Percentiles rank a stretch among this genome's conserved stretches.
Evolutionary conservation across 1,140 invertebrate genomes (phyloP).

Genomic region (Drosophila carrolli): DNA sequence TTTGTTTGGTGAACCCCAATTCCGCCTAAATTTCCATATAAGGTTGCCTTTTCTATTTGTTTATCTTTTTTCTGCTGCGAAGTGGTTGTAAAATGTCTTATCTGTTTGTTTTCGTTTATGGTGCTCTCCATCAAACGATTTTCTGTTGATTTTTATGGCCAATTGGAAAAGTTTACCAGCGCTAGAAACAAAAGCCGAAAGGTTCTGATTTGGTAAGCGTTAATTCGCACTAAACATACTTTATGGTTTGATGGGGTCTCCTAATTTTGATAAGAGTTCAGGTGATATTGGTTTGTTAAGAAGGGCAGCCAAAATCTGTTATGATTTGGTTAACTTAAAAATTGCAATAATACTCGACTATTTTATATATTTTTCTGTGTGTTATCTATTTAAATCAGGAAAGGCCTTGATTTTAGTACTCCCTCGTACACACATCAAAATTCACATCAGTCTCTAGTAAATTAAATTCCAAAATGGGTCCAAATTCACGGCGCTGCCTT

Average conservation of each 20-base stretch:
- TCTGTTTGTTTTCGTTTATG: constrained; percentile 13
- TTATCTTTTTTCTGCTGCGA: constrained; percentile 9
- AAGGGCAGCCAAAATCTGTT: background rate
- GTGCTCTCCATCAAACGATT: constrained; percentile 23
- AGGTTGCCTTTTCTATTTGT: constrained; percentile 25
- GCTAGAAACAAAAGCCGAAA: constrained; percentile 18
- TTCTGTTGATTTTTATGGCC: constrained; percentile 40
- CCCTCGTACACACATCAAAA: too few relatives aligned
- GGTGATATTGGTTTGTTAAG: background rate
- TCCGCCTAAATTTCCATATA: constrained; percentile 39
- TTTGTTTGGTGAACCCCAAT: constrained; percentile 24
- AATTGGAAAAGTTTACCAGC: constrained; percentile 50
- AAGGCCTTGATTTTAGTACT: background rate
- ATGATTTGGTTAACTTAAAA: too few relatives aligned
- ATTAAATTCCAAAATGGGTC: constrained; percentile 25
- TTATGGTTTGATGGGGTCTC: constrained; percentile 1
- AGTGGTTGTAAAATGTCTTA: constrained; percentile 11
- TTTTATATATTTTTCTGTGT: too few relatives aligned
- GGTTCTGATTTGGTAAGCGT: constrained; percentile 19
- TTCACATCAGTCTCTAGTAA: background rate
- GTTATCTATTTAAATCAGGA: too few relatives aligned
- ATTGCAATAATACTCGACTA: too few relatives aligned
- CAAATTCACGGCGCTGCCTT: constrained; percentile 13
- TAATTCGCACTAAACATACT: constrained; percentile 17
- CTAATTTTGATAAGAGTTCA: background rate